Percentiles rank a stretch among this genome's conserved stretches.
Evolutionary conservation across 92 coral and sea anemone genomes (phyloP).

Genomic region (Plumapathes pennacea): DNA sequence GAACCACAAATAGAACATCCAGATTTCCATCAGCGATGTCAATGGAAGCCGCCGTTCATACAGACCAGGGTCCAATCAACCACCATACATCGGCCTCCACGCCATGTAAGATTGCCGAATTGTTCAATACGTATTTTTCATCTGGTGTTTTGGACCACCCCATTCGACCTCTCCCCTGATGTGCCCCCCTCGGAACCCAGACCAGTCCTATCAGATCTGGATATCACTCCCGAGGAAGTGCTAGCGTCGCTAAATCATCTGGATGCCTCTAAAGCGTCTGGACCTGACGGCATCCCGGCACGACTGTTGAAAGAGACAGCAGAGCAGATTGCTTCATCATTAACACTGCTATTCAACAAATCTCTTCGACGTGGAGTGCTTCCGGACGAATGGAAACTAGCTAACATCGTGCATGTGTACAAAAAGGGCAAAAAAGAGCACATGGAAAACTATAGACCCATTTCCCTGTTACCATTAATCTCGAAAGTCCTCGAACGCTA

Average conservation of each 20-base stretch:
- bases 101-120: background rate
- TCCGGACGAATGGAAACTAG: conserved; percentile 27
- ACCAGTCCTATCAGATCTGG: background rate
- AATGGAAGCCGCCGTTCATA: conserved; percentile 22
- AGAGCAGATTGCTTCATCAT: conserved; percentile 14
- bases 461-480: conserved; percentile 4
- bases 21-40: conserved; percentile 26
- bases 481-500: conserved; percentile 21
- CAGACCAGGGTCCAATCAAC: too few species aligned
- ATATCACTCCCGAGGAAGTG: background rate
- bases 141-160: background rate
- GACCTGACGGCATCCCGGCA: conserved; percentile 5
- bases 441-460: conserved; percentile 34
- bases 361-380: conserved; percentile 20
- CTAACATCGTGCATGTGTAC: conserved; percentile 22
- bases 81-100: too few species aligned
- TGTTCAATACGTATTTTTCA: background rate
- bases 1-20: conserved; percentile 10
- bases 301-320: conserved; percentile 20
- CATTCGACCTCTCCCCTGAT: background rate
- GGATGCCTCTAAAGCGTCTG: conserved; percentile 6
- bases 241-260: background rate
- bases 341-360: conserved; percentile 11
- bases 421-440: conserved; percentile 22
- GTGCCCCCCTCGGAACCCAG: background rate